Base-by-base conservation (phyloP, 2,113 vertebrate genomes). In the Pangasianodon gigas region DNA sequence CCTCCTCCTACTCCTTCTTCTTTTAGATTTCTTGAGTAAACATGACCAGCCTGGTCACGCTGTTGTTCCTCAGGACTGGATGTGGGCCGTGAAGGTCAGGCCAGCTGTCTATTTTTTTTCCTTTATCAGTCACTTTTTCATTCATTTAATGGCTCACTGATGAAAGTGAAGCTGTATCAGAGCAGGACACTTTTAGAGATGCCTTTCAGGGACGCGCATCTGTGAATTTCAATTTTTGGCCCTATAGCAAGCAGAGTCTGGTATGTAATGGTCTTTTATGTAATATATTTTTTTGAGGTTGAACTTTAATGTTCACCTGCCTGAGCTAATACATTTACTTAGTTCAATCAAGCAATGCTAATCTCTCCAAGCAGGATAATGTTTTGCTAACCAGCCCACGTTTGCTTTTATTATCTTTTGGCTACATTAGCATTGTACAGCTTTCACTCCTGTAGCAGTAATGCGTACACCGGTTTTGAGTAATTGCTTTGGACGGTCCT, bases 401-500 rank as follows among this genome's bases (percentile, higher is more conserved):
- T 52, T 54, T 4, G 1, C 79, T 54, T 81, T 81, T 52, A 52
- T 54, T 52, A 44, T 71, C 67, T 37, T 11, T 32, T 74, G 69
- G 32, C 69, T 74, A 6, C 69, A 14, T 82, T 32, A 54, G 48
- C 29, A n/a, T 81, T 9, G 19, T 83, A 58, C 58, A n/a, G 52
- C 80, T 32, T 46, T 56, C 13, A 8, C 13, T 82, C 18, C 79
- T 37, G 51, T 18, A 16, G 51, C 51, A 54, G 80, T 56, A 54
- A 32, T 8, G 29, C 6, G 51, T 37, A 7, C 80, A 37, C 54
- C 10, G 4, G 3, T 44, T 60, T 58, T 41, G 32, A 60, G 81
- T 84, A 44, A 84, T 84, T 58, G 81, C 81, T 84, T 60, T 58
- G 81, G 81, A 41, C 9, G 18, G 11, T 41, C 32, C 32, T 83